A percentile compares a stretch with the other conserved stretches of the same genome.
These are phyloP conservation scores for Tiaroga cobitis DNA, from an alignment of 2,797 vertebrate genomes.

Conservation along the genomic window DNA sequence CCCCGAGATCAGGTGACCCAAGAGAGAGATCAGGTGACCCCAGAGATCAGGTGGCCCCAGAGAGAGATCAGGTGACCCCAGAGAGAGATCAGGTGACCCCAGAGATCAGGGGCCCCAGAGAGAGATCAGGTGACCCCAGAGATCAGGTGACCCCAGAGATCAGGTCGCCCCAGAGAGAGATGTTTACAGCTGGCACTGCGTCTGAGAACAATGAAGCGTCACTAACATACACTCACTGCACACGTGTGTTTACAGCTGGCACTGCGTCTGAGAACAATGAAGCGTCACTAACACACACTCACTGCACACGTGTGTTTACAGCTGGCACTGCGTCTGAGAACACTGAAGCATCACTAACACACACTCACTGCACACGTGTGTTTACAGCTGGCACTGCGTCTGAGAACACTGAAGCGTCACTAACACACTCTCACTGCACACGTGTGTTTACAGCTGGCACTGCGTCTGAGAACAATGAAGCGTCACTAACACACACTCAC, in stretches of 20 bases:
- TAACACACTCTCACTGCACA: not conserved
- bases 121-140: no score
- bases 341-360: conserved; percentile 85
- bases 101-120: no score
- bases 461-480: conserved; percentile 93
- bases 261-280: conserved; percentile 92
- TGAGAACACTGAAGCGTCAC: conserved; percentile 94
- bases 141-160: no score
- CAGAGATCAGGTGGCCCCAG: conserved; percentile 88
- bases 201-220: conserved; percentile 89
- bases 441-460: conserved; percentile 80
- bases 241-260: conserved; percentile 78
- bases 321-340: conserved; percentile 93
- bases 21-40: conserved; percentile 90
- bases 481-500: conserved; percentile 74
- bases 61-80: no score
- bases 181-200: conserved; percentile 86
- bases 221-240: not conserved
- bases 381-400: conserved; percentile 87
- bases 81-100: no score
- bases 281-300: conserved; percentile 78
- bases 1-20: conserved; percentile 91
- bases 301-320: conserved; percentile 59
- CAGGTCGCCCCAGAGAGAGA: no score
- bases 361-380: not conserved